phyloP scores from a whole-genome alignment of 2,797 vertebrate species.

The Eupleurogrammus muticus region DNA sequence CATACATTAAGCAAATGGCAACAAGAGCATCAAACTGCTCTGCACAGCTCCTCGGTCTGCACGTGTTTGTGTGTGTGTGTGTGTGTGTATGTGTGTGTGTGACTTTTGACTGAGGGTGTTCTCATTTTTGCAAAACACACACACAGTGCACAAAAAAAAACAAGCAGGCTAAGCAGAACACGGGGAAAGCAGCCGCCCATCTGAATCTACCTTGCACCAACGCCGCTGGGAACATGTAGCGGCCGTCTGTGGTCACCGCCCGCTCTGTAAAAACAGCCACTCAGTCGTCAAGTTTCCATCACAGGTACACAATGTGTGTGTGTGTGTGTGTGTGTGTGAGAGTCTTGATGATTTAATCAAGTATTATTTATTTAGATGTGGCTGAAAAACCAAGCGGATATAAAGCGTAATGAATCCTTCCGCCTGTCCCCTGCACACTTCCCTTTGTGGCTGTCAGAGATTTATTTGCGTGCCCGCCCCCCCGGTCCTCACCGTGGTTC shows the following conservation, averaged over 20 bases:
- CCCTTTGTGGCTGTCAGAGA: background rate
- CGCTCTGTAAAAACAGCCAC: conserved; percentile 88
- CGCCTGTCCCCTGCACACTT: background rate
- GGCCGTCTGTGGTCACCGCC: conserved; percentile 92
- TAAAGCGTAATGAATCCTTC: background rate
- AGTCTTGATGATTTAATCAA: background rate
- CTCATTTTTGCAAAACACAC: conserved; percentile 55
- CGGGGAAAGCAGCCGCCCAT: conserved; percentile 24
- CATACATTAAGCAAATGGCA: conserved; percentile 73
- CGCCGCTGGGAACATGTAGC: conserved; percentile 91
- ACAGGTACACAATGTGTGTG: conserved; percentile 12
- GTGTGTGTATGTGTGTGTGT: conserved; percentile 47
- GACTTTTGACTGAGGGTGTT: conserved; percentile 43
- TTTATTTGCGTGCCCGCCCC: background rate
- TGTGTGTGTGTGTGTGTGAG: background rate
- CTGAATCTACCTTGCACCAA: conserved; percentile 90
- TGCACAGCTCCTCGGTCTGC: conserved; percentile 38
- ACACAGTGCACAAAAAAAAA: conserved; percentile 43
- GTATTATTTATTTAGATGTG: background rate
- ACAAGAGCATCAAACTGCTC: conserved; percentile 59
- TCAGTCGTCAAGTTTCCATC: conserved; percentile 42
- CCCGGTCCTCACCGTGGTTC: conserved; percentile 87
- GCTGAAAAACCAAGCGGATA: conserved; percentile 12
- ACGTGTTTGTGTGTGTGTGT: conserved; percentile 45
- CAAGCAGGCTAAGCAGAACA: conserved; percentile 47